Evolutionary conservation across 92 coral and sea anemone species (phyloP).

Genomic region (Heliopora coerulea): DNA sequence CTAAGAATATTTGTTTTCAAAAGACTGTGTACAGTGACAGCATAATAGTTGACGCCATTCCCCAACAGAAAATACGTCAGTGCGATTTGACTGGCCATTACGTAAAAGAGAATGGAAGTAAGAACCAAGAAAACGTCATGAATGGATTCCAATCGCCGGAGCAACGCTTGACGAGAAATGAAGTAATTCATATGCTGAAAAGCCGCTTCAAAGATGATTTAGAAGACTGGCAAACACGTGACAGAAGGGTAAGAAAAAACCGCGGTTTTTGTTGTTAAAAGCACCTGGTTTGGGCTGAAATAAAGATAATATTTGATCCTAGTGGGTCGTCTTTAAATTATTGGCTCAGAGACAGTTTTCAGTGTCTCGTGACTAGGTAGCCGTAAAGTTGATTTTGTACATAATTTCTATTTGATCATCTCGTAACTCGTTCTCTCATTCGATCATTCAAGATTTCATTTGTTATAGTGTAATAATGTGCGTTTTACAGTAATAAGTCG

Average conservation of each 20-base stretch:
- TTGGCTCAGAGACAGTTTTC: too few relatives aligned
- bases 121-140: neutral
- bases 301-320: too few relatives aligned
- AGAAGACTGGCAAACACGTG: slow-evolving; percentile 17
- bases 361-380: too few relatives aligned
- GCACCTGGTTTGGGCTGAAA: too few relatives aligned
- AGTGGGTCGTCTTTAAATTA: too few relatives aligned
- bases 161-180: slow-evolving; percentile 7
- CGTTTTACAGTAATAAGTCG: too few relatives aligned
- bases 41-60: slow-evolving; percentile 24
- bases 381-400: too few relatives aligned
- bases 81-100: neutral
- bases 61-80: neutral
- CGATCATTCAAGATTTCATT: too few relatives aligned
- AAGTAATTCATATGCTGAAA: slow-evolving; percentile 24
- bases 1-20: slow-evolving; percentile 18
- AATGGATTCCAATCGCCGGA: neutral
- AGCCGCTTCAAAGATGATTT: slow-evolving; percentile 36
- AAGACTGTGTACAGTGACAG: slow-evolving; percentile 35
- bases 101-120: neutral
- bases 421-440: too few relatives aligned
- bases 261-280: too few relatives aligned
- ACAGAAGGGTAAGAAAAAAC: slow-evolving; percentile 25
- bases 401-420: too few relatives aligned
- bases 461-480: too few relatives aligned